Percentiles rank a stretch among this genome's conserved stretches.
These are phyloP conservation scores for Toxotes lorentzi DNA, from an alignment of 2,797 vertebrate species.

Conservation along the genomic window DNA sequence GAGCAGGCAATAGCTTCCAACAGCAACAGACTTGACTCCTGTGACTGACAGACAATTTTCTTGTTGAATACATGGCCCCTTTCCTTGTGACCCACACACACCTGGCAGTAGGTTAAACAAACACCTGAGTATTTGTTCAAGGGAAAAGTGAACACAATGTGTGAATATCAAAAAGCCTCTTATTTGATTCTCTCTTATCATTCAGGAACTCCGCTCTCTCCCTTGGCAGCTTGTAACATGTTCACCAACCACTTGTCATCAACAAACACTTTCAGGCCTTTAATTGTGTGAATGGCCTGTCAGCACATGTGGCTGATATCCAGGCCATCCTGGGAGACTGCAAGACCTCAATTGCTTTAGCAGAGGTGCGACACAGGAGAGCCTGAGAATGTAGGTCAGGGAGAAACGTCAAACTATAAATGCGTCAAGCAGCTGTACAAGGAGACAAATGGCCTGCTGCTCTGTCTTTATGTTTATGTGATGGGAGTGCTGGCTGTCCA, in stretches of 20 bases:
- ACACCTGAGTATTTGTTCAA: slow-evolving; percentile 39
- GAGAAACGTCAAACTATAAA: slow-evolving; percentile 34
- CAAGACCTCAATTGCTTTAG: slow-evolving; percentile 19
- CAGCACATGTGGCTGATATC: slow-evolving; percentile 40
- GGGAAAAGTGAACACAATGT: slow-evolving; percentile 18
- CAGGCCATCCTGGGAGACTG: slow-evolving; percentile 38
- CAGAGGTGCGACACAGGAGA: slow-evolving; percentile 29
- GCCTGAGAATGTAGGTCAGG: slow-evolving; percentile 67
- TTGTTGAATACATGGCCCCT: not conserved
- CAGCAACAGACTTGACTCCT: not conserved
- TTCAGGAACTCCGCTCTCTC: slow-evolving; percentile 14
- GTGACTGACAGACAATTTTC: not conserved
- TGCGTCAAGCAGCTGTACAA: slow-evolving; percentile 10
- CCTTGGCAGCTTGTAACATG: slow-evolving; percentile 24
- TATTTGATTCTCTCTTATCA: slow-evolving; percentile 32
- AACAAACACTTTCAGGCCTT: slow-evolving; percentile 41
- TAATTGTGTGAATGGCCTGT: slow-evolving; percentile 29
- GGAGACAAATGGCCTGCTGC: slow-evolving; percentile 14
- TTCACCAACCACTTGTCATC: slow-evolving; percentile 33
- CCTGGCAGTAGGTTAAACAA: slow-evolving; percentile 36
- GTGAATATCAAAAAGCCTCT: slow-evolving; percentile 25
- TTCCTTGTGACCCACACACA: slow-evolving; percentile 22
- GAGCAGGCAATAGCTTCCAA: not conserved
- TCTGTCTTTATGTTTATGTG: slow-evolving; percentile 21
- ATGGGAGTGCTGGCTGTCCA: slow-evolving; percentile 10